Percentiles rank a stretch among this genome's conserved stretches.
Evolutionary conservation across 2,888 invertebrate genomes (phyloP).

Genomic region (Acleris holmiana): DNA sequence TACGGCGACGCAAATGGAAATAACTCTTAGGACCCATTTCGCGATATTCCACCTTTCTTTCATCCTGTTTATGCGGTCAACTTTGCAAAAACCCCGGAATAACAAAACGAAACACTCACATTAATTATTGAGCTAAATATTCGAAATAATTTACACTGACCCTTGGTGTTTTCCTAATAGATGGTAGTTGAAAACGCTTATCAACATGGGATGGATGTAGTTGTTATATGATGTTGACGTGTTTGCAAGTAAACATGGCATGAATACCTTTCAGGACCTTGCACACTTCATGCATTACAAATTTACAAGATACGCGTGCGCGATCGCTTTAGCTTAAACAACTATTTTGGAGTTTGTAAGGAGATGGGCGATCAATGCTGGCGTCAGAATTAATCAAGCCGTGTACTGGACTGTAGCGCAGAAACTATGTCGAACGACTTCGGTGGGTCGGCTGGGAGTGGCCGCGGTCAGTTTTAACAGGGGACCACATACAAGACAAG

Average conservation of each 20-base stretch:
- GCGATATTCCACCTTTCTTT: conserved; percentile 39
- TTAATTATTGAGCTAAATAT: conserved; percentile 12
- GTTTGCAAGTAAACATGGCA: no score
- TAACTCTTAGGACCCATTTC: conserved; percentile 46
- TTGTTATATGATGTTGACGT: no score
- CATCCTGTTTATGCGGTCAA: conserved; percentile 39
- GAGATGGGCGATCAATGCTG: conserved; percentile 18
- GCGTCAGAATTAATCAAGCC: conserved; percentile 31
- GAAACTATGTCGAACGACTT: conserved; percentile 20
- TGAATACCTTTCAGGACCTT: no score
- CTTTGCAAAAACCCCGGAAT: conserved; percentile 6
- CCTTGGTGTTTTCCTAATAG: no score
- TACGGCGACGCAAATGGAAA: conserved; percentile 59
- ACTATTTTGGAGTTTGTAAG: conserved; percentile 1
- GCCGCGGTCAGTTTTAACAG: no score
- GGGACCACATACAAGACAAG: neutral
- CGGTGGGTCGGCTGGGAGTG: neutral
- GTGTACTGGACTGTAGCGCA: conserved; percentile 25
- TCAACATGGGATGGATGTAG: no score
- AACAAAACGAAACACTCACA: conserved; percentile 11
- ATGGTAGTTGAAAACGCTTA: no score
- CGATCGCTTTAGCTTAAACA: neutral
- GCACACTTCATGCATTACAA: no score
- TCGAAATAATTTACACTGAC: conserved; percentile 4
- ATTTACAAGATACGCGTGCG: no score